phyloP scores from a whole-genome alignment of 2,888 invertebrate species.

The Nomada fabriciana region DNA sequence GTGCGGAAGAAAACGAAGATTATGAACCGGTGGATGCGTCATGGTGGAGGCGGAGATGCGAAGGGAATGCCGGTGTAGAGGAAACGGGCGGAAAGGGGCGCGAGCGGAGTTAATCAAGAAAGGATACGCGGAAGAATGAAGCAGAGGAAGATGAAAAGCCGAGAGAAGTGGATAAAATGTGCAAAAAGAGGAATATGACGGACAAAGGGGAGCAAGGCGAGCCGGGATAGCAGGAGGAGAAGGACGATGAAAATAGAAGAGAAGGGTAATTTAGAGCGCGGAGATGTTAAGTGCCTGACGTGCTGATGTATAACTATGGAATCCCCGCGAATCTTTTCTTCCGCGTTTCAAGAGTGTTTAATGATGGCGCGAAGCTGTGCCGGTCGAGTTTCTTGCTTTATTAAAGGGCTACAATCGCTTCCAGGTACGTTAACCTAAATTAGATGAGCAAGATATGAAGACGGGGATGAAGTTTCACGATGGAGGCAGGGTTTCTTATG shows the following conservation, averaged over 20 bases:
- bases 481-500: too few species aligned
- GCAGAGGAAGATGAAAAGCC: background rate
- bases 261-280: constrained; percentile 25
- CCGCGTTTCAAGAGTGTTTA: constrained; percentile 6
- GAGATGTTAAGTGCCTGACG: constrained; percentile 39
- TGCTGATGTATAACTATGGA: constrained; percentile 45
- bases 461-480: background rate
- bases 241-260: background rate
- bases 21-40: background rate
- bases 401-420: constrained; percentile 3
- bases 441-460: background rate
- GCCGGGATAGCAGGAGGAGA: background rate
- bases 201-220: background rate
- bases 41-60: background rate
- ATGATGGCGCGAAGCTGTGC: constrained; percentile 9
- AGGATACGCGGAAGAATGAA: constrained; percentile 2
- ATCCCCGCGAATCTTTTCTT: constrained; percentile 31
- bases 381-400: constrained; percentile 19
- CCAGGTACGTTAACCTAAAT: background rate
- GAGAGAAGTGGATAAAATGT: background rate
- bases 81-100: background rate
- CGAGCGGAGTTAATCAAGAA: background rate
- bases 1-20: constrained; percentile 8
- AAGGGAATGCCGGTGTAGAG: background rate
- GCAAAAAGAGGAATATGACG: background rate